Percentiles rank a stretch among this genome's conserved stretches.
phyloP scores from a whole-genome alignment of 2,797 vertebrate genomes.

The Sebastes hopkinsi region DNA sequence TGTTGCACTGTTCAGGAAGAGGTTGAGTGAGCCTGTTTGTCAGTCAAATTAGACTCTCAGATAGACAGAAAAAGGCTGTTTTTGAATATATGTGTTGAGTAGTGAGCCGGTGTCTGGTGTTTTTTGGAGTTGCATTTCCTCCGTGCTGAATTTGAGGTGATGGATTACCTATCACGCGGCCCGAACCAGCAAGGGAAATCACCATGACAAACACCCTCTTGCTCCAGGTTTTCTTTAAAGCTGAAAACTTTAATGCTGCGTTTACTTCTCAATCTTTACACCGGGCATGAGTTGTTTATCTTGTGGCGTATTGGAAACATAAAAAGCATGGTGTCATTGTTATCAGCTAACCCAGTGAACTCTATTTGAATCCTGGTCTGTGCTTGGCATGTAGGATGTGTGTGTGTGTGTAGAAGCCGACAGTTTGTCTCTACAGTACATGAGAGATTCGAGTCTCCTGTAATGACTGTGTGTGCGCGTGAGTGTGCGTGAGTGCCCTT shows the following conservation, averaged over 20 bases:
- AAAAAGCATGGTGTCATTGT: neutral
- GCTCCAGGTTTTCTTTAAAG: constrained; percentile 37
- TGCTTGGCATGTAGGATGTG: neutral
- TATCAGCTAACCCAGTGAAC: constrained; percentile 4
- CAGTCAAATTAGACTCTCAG: constrained; percentile 21
- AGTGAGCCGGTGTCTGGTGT: neutral
- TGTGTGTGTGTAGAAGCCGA: constrained; percentile 9
- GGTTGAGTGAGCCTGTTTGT: constrained; percentile 17
- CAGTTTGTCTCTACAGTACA: neutral
- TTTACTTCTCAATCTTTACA: constrained; percentile 31
- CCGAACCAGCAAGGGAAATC: constrained; percentile 48
- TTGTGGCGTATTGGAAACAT: constrained; percentile 23
- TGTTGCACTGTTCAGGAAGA: constrained; percentile 3
- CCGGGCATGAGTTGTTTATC: constrained; percentile 26
- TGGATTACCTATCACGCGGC: constrained; percentile 58
- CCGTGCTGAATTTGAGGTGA: constrained; percentile 40
- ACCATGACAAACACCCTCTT: constrained; percentile 39
- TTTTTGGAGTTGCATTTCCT: constrained; percentile 32
- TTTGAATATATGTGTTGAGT: neutral
- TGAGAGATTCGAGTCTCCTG: constrained; percentile 5
- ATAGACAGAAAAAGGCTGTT: neutral
- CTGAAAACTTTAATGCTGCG: constrained; percentile 8
- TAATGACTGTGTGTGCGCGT: neutral
- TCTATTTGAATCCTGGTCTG: constrained; percentile 11
- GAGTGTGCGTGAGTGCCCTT: neutral